Evolutionary conservation across 1,140 invertebrate species (phyloP).

Genomic region (Magallana ariakensis): DNA sequence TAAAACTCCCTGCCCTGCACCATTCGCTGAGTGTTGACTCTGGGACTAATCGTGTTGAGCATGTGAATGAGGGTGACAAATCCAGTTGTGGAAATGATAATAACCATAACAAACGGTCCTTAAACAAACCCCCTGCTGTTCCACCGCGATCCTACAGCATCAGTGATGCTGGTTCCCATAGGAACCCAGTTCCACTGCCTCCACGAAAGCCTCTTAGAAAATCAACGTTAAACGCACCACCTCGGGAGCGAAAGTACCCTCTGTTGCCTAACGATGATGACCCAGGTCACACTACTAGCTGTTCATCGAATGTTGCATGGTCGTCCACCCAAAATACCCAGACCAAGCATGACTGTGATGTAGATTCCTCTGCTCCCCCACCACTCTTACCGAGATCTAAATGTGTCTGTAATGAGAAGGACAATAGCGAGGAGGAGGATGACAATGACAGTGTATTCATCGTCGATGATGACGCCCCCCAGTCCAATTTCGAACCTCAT

Average conservation of each 20-base stretch:
- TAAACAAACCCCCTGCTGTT: constrained; percentile 59
- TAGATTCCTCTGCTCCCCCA: constrained; percentile 50
- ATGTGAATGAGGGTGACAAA: constrained; percentile 50
- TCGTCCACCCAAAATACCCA: constrained; percentile 43
- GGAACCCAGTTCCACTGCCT: constrained; percentile 84
- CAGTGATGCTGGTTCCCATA: constrained; percentile 56
- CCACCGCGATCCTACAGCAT: constrained; percentile 68
- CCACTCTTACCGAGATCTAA: constrained; percentile 22
- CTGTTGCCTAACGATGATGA: constrained; percentile 77
- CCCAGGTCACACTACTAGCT: constrained; percentile 31
- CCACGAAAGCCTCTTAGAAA: constrained; percentile 89
- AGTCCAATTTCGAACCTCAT: constrained; percentile 7
- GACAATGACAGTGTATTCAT: constrained; percentile 61
- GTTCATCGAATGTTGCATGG: constrained; percentile 54
- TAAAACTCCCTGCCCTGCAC: constrained; percentile 61
- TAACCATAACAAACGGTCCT: constrained; percentile 31
- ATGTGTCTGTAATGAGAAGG: constrained; percentile 15
- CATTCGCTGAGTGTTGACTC: constrained; percentile 67
- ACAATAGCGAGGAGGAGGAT: constrained; percentile 41
- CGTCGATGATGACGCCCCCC: constrained; percentile 44
- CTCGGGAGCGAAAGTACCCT: constrained; percentile 91
- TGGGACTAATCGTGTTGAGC: constrained; percentile 53
- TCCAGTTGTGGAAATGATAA: constrained; percentile 43
- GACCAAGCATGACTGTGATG: constrained; percentile 44
- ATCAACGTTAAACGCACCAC: constrained; percentile 82